phyloP scores from a whole-genome alignment of 64 coral and sea anemone species.

The Pocillopora verrucosa region DNA sequence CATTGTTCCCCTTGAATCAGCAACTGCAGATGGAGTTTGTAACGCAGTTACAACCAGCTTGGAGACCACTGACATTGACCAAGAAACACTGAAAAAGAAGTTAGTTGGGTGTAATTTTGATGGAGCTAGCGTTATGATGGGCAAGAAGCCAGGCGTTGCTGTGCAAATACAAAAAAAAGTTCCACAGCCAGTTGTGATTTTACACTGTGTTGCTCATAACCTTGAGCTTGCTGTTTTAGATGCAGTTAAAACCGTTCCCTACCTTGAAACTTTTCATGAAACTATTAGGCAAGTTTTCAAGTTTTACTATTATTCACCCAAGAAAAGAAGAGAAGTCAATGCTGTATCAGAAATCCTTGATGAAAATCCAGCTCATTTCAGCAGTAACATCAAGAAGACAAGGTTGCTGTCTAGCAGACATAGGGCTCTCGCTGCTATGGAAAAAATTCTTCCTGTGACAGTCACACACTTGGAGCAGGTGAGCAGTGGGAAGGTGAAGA shows the following conservation, averaged over 20 bases:
- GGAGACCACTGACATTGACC: constrained; percentile 11
- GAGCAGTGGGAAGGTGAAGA: constrained; percentile 45
- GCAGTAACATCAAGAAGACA: constrained; percentile 24
- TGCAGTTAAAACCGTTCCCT: constrained; percentile 12
- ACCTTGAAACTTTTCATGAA: background rate
- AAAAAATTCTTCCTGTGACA: constrained; percentile 34
- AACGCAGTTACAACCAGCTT: constrained; percentile 13
- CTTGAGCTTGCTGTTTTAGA: constrained; percentile 21
- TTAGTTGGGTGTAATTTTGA: constrained; percentile 51
- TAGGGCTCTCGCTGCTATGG: constrained; percentile 34
- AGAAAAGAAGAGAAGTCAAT: constrained; percentile 59
- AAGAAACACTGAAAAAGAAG: constrained; percentile 31
- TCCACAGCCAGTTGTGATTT: constrained; percentile 34
- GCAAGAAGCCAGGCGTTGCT: constrained; percentile 23
- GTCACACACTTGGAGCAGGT: constrained; percentile 50
- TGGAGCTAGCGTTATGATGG: constrained; percentile 51
- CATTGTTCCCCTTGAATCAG: constrained; percentile 47
- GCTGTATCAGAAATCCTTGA: constrained; percentile 40
- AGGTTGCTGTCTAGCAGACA: constrained; percentile 52
- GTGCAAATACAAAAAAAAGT: constrained; percentile 21
- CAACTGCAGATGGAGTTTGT: constrained; percentile 31
- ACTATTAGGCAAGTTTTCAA: constrained; percentile 35
- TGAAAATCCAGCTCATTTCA: constrained; percentile 46
- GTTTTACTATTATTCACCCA: constrained; percentile 48
- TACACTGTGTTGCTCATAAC: constrained; percentile 37